Conservation (phyloP, 2,888 invertebrate genomes). For the Thera britannica region DNA sequence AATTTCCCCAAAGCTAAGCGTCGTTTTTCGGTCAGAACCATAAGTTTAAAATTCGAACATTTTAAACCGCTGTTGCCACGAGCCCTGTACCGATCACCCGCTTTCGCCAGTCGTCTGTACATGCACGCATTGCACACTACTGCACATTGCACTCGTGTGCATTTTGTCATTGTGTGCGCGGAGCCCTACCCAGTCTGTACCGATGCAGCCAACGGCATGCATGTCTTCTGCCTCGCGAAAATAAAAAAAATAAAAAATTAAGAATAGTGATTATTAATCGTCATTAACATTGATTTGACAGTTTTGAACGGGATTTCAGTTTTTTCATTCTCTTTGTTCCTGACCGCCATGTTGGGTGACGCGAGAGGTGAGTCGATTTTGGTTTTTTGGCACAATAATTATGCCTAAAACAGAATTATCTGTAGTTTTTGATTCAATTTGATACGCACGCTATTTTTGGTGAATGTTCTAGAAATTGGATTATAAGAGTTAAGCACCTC, state of each 20-base stretch:
- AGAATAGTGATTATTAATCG: constrained; percentile 13
- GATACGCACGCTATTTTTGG: neutral
- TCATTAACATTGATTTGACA: constrained; percentile 1
- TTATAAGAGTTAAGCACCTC: neutral
- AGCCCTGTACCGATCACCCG: constrained; percentile 47
- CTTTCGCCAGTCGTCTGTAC: constrained; percentile 48
- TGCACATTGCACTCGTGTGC: constrained; percentile 34
- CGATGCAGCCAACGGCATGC: constrained; percentile 50
- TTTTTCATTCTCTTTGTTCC: constrained; percentile 22
- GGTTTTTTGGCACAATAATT: neutral
- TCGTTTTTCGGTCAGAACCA: constrained; percentile 24
- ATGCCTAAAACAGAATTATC: neutral
- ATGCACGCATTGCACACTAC: constrained; percentile 3
- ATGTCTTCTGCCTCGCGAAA: constrained; percentile 35
- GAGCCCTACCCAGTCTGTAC: constrained; percentile 44
- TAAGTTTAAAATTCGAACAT: constrained; percentile 39
- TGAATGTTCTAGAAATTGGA: neutral
- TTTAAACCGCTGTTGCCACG: constrained; percentile 49
- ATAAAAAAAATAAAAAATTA: constrained; percentile 14
- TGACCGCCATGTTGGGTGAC: constrained; percentile 20
- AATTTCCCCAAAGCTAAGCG: neutral
- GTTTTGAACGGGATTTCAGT: constrained; percentile 36
- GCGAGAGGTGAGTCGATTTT: constrained; percentile 10
- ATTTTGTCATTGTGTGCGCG: constrained; percentile 25
- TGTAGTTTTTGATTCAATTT: neutral